Evolutionary conservation across 2,888 invertebrate genomes (phyloP), one percentile per base, ranked within the genome.

Genomic region (Masnerella sp.): DNA sequence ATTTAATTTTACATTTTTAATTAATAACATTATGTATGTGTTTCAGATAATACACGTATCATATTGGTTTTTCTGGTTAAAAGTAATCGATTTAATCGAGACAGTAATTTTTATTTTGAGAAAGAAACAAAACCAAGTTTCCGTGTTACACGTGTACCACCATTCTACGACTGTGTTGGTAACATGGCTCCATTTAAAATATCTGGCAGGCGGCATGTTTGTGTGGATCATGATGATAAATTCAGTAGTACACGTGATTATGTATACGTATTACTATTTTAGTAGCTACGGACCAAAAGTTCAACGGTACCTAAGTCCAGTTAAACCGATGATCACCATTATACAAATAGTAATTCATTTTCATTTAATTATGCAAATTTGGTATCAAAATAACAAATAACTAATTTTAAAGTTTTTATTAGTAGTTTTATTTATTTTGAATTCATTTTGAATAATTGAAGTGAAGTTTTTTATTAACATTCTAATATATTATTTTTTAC

Each of bases 341-440:
- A 76, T 91, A 71, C 94, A 94, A 88, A 92, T 94, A 92, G 91
- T 92, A 87, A 86, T 88, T n/a, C n/a, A n/a, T n/a, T n/a, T n/a
- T n/a, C n/a, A n/a, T n/a, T n/a, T n/a, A n/a, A n/a, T n/a, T n/a
- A n/a, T n/a, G n/a, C n/a, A n/a, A n/a, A n/a, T n/a, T n/a, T n/a
- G n/a, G n/a, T n/a, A n/a, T n/a, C n/a, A n/a, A n/a, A n/a, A n/a
- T n/a, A n/a, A n/a, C n/a, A n/a, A n/a, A n/a, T n/a, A n/a, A n/a
- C n/a, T n/a, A n/a, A n/a, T n/a, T n/a, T n/a, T n/a, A n/a, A n/a
- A n/a, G n/a, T n/a, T n/a, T n/a, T n/a, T n/a, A n/a, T n/a, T n/a
- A n/a, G n/a, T n/a, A n/a, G n/a, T n/a, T n/a, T n/a, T n/a, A n/a
- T n/a, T n/a, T n/a, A n/a, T n/a, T n/a, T n/a, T n/a, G n/a, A n/a